phyloP scores from a whole-genome alignment of 2,113 vertebrate genomes.

The Neoarius graeffei region DNA sequence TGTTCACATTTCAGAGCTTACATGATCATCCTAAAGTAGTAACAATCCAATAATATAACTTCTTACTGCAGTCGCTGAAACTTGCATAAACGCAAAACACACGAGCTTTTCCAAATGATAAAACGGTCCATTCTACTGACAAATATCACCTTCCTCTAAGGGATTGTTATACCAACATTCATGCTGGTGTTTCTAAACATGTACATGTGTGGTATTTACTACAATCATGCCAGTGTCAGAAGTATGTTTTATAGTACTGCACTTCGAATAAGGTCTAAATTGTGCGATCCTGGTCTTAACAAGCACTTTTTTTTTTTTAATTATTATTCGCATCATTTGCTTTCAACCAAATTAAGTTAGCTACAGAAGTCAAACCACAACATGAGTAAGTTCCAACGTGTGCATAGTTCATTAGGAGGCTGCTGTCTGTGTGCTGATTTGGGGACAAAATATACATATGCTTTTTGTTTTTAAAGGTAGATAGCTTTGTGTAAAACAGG shows the following conservation, averaged over 20 bases:
- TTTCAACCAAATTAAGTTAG: constrained; percentile 46
- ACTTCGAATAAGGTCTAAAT: not conserved
- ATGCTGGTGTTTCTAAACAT: constrained; percentile 15
- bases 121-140: not conserved
- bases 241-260: not conserved
- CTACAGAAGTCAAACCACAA: constrained; percentile 67
- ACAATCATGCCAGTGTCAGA: not conserved
- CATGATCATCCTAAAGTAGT: constrained; percentile 31
- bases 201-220: not conserved
- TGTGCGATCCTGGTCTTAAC: not conserved
- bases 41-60: constrained; percentile 8
- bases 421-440: constrained; percentile 19
- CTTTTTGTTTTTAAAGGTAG: constrained; percentile 49
- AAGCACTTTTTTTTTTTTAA: not conserved
- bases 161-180: not conserved
- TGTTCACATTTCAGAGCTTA: constrained; percentile 40
- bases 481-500: constrained; percentile 57
- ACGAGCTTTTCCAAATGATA: not conserved
- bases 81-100: constrained; percentile 13
- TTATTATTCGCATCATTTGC: not conserved
- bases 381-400: constrained; percentile 64
- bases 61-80: constrained; percentile 25
- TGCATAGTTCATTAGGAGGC: constrained; percentile 73
- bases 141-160: not conserved
- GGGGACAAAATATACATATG: constrained; percentile 6